Evolutionary conservation across 35 echinoderm and acorn worm genomes (phyloP), one percentile per base, ranked within the genome.

Genomic region (Patiria miniata): DNA sequence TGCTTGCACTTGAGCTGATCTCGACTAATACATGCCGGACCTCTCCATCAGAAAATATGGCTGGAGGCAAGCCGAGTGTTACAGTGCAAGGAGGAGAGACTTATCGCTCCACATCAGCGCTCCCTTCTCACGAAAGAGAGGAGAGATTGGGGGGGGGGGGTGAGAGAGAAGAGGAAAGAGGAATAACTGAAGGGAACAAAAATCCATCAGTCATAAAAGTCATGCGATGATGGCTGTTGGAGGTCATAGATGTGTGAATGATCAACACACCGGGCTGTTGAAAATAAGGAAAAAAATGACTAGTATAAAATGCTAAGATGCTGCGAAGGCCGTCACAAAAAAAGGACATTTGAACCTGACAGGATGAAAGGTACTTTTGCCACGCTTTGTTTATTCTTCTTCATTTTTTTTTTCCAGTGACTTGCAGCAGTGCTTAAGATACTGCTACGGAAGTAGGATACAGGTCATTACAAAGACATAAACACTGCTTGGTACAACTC

Each of bases 21-120:
- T 84, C 52, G 82, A 84, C 57, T 84, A 84, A 84, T 84, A 84
- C 82, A 73, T 73, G 65, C 82, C 82, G 33, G n/a, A 58, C 51
- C 65, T 84, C 53, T 84, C 52, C 53, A 84, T 33, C 54, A 84
- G 37, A 18, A 58, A 84, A 84, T 84, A 73, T 84, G 51, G 82
- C 82, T 58, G 18, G 51, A 28, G 82, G 82, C 82, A 60, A 84
- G 37, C 42, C 78, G 42, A 51, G 78, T 51, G 57, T 65, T 57
- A 84, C 54, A 58, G 51, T 60, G 53, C 15, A 38, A 52, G 26
- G 19, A 7, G 38, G 82, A n/a, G n/a, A n/a, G n/a, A 58, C 57
- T 58, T 58, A 84, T 84, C 82, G 53, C 38, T 42, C 37, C 37
- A 39, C 42, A 39, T 51, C 37, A 80, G 54, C 53, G 16, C 38